Evolutionary conservation across 2,797 vertebrate species (phyloP), one percentile per base, ranked within the genome.

Genomic region (Poecilia picta): DNA sequence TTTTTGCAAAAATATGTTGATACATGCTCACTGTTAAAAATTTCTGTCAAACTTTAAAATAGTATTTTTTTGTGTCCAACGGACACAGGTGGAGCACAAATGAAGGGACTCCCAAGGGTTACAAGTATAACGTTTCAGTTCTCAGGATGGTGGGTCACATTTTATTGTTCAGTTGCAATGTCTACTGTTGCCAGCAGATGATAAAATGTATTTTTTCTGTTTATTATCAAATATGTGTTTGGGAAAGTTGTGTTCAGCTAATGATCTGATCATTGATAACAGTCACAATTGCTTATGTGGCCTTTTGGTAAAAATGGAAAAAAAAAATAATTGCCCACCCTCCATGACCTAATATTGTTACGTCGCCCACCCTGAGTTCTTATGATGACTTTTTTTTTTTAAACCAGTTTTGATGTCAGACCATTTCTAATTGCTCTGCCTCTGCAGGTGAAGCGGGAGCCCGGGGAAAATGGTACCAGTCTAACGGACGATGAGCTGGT

Each of bases 401-500:
- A 53, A 43, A 23, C 12, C 12, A 72, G 47, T 62, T 16, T 75
- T 18, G 28, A 78, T 36, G 15, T 43, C 46, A 87, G 70, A 57
- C 15, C 6, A n/a, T 11, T 71, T 13, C 43, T 75, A 59, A 73
- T 49, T 49, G 66, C 73, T 74, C 36, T 15, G 20, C 10, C 6
- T 45, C 7, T 11, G 12, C 77, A 99, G 98, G 98, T 99, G 96
- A 99, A 99, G 97, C 95, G 98, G 94, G 98, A 99, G 97, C 98
- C 98, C 0, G 98, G 98, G 0, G 98, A 99, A 95, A 99, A 99
- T 98, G 98, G 98, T 95, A 98, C 98, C 94, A 98, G 97, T 95
- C 93, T 99, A 94, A 99, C 98, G 0, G 98, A 99, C 0, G 98
- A 99, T 66, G 98, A 99, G 95, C 97, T 99, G 96, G 98, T 99